Percentiles rank a stretch among this genome's conserved stretches.
phyloP scores from a whole-genome alignment of 2,797 vertebrate species.

The Heterohyrax brucei region DNA sequence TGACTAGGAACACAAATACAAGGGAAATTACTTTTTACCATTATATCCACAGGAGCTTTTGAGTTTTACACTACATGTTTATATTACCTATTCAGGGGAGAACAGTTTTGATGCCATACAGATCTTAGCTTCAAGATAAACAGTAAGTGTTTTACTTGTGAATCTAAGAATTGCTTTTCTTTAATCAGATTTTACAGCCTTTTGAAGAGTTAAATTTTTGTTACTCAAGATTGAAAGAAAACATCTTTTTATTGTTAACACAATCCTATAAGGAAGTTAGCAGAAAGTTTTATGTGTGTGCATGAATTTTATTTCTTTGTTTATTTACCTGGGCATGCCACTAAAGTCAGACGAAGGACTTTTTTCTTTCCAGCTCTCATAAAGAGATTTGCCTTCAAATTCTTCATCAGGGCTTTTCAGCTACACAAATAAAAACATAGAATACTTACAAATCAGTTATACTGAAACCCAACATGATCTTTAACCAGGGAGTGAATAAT shows the following conservation, averaged over 20 bases:
- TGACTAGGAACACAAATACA: neutral
- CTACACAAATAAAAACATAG: constrained; percentile 86
- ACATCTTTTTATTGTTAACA: constrained; percentile 43
- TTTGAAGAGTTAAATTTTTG: constrained; percentile 40
- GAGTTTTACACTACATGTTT: neutral
- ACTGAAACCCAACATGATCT: neutral
- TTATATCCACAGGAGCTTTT: neutral
- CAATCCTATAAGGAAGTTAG: neutral
- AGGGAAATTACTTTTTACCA: neutral
- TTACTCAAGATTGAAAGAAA: constrained; percentile 37
- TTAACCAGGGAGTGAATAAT: neutral
- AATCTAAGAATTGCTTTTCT: neutral
- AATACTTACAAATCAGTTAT: neutral
- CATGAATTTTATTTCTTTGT: neutral
- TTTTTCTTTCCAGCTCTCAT: constrained; percentile 96
- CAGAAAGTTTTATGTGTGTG: neutral
- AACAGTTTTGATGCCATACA: neutral
- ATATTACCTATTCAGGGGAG: neutral
- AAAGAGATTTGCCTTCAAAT: constrained; percentile 95
- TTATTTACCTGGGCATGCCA: constrained; percentile 93
- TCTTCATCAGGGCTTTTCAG: constrained; percentile 96
- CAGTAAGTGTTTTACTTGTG: neutral
- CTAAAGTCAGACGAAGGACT: constrained; percentile 94
- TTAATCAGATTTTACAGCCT: neutral
- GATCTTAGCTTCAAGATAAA: constrained; percentile 46